Percentiles rank a stretch among this genome's conserved stretches.
phyloP scores from a whole-genome alignment of 2,797 vertebrate genomes.

The Darevskia mixta region DNA sequence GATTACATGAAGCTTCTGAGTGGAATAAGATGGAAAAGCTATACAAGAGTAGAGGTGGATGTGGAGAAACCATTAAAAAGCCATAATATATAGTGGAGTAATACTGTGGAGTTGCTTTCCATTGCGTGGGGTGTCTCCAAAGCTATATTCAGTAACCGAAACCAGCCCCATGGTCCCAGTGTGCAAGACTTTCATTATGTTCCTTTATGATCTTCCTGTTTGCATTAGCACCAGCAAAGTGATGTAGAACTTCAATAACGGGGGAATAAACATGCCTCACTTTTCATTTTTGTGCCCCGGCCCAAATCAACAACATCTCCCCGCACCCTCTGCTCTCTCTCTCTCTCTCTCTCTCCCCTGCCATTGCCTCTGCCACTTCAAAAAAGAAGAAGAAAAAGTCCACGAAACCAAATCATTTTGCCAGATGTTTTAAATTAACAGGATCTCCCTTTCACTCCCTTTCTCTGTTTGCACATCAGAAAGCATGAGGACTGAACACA shows the following conservation, averaged over 20 bases:
- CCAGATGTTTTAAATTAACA: conserved; percentile 71
- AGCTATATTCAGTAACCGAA: conserved; percentile 69
- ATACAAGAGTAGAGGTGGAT: too few species aligned
- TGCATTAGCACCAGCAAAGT: conserved; percentile 64
- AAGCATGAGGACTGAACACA: background rate
- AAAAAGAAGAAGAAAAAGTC: conserved; percentile 12
- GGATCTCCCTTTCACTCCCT: conserved; percentile 43
- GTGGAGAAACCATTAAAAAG: conserved; percentile 33
- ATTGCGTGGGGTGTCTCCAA: conserved; percentile 61
- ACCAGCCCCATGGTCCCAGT: conserved; percentile 50
- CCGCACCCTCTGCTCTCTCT: background rate
- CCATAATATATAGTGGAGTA: background rate
- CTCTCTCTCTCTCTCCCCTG: background rate
- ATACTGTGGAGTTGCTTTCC: conserved; percentile 28
- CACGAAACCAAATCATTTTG: conserved; percentile 57
- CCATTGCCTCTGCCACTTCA: background rate
- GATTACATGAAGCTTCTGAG: conserved; percentile 1
- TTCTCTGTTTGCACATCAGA: conserved; percentile 52
- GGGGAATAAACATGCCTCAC: conserved; percentile 46
- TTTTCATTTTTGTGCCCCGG: conserved; percentile 57
- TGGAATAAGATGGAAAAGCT: conserved; percentile 15
- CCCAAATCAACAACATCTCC: conserved; percentile 55
- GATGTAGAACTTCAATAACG: conserved; percentile 72
- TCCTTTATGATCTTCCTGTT: conserved; percentile 70
- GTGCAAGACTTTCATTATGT: conserved; percentile 54